A percentile compares a stretch with the other conserved stretches of the same genome.
phyloP scores from a whole-genome alignment of 2,888 invertebrate species.

The Crocallis elinguaria region DNA sequence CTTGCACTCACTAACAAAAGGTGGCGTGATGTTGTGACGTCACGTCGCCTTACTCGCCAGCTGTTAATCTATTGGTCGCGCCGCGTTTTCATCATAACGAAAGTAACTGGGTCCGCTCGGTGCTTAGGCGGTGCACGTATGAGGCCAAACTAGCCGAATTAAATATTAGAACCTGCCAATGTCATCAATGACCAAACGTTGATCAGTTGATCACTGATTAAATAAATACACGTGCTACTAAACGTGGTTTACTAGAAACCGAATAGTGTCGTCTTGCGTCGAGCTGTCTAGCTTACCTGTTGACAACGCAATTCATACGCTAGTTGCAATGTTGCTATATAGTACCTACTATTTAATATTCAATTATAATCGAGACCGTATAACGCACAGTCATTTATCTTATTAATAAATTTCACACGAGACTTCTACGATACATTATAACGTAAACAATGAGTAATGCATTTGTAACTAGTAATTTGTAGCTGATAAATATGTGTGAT shows the following conservation, averaged over 20 bases:
- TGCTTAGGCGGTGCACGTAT: constrained; percentile 41
- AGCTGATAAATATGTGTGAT: constrained; percentile 31
- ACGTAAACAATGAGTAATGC: constrained; percentile 38
- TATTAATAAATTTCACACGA: constrained; percentile 12
- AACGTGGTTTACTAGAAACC: neutral
- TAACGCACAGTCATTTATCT: constrained; percentile 23
- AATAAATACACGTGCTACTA: neutral
- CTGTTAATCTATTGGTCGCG: constrained; percentile 65
- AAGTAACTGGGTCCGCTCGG: constrained; percentile 38
- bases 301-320: constrained; percentile 19
- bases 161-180: constrained; percentile 33
- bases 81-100: constrained; percentile 50
- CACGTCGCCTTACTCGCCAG: constrained; percentile 77
- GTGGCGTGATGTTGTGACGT: constrained; percentile 84
- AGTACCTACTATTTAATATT: neutral
- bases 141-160: constrained; percentile 43
- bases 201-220: constrained; percentile 16
- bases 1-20: constrained; percentile 76
- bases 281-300: neutral
- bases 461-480: constrained; percentile 21
- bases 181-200: constrained; percentile 24
- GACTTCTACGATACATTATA: constrained; percentile 25
- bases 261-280: neutral
- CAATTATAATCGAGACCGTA: constrained; percentile 19
- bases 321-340: neutral